Percentiles rank a stretch among this genome's conserved stretches.
Evolutionary conservation across 2,888 invertebrate genomes (phyloP).

Genomic region (Capitulum mitella): DNA sequence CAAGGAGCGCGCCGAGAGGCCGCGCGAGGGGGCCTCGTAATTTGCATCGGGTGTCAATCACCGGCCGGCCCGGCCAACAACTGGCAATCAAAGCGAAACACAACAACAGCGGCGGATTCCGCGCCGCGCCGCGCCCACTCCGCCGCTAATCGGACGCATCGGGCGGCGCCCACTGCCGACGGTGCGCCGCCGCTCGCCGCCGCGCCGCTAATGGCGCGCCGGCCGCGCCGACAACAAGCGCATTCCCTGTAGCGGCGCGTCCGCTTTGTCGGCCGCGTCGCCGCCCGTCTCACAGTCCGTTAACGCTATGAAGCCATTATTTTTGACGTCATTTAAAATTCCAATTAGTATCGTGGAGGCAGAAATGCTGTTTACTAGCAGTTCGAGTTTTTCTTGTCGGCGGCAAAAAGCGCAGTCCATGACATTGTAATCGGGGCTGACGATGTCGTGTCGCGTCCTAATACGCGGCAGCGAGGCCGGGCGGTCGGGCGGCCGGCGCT

Average conservation of each 20-base stretch:
- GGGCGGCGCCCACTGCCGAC: neutral
- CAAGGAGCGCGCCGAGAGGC: conserved; percentile 3
- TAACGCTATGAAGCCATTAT: conserved; percentile 16
- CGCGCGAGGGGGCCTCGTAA: neutral
- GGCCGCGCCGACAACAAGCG: neutral
- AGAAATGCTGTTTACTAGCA: conserved; percentile 17
- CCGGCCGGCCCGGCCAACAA: neutral
- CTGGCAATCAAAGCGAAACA: conserved; percentile 7
- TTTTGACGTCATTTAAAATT: conserved; percentile 24
- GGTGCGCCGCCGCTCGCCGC: neutral
- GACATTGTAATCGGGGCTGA: neutral
- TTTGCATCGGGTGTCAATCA: conserved; percentile 26
- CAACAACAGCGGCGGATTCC: conserved; percentile 10
- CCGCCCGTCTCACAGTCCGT: neutral
- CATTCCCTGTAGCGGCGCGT: neutral
- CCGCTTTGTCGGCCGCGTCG: neutral
- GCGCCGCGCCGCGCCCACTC: neutral
- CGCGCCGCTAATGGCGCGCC: neutral
- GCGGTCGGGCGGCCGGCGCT: too few relatives aligned
- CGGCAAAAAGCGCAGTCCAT: neutral
- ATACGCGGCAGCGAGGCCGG: neutral
- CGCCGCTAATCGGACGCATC: conserved; percentile 1
- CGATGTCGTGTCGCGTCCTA: neutral
- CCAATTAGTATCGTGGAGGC: neutral
- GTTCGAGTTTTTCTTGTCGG: neutral